Evolutionary conservation across 2,888 invertebrate species (phyloP), one percentile per base, ranked within the genome.

Genomic region (Lochmaea capreae): DNA sequence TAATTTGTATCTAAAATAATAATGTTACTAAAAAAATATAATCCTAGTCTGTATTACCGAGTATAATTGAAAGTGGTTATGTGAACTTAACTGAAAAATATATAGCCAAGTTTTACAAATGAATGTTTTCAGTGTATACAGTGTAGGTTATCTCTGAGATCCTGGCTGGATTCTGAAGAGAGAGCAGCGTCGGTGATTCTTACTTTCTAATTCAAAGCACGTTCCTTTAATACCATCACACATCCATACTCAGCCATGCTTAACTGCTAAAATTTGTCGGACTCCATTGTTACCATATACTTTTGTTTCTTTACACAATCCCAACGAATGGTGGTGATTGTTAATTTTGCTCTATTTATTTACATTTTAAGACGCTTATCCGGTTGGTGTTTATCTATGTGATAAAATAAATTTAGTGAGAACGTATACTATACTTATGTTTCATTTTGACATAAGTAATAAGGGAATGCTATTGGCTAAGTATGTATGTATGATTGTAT

Each of bases 191-290:
- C 81, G 80, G 83, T 86, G 86, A 86, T 86, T 85, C 86, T 85
- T 86, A 85, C 82, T 85, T 86, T 85, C 83, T 83, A 83, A 86
- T 86, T 86, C 86, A 84, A 83, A 83, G 83, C 86, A 86, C 86
- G 86, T 86, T 85, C 84, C 82, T 79, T 81, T 86, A 86, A 86
- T 86, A 83, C 86, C 85, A 82, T 85, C 86, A 85, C 85, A 86
- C 85, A 86, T 85, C 84, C 84, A 85, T 84, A 83, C 82, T 82
- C 81, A 80, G 83, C 81, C 81, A 83, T 81, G 83, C 82, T 83
- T 83, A 84, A 84, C 83, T 81, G 83, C 81, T 82, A 82, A 82
- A 84, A 83, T 84, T 85, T 84, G 82, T 84, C 81, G 82, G 81
- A 83, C 80, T 81, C 79, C 79, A 80, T 81, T 79, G 79, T 79